phyloP scores from a whole-genome alignment of 2,888 invertebrate genomes.

The Saturnia japonica region DNA sequence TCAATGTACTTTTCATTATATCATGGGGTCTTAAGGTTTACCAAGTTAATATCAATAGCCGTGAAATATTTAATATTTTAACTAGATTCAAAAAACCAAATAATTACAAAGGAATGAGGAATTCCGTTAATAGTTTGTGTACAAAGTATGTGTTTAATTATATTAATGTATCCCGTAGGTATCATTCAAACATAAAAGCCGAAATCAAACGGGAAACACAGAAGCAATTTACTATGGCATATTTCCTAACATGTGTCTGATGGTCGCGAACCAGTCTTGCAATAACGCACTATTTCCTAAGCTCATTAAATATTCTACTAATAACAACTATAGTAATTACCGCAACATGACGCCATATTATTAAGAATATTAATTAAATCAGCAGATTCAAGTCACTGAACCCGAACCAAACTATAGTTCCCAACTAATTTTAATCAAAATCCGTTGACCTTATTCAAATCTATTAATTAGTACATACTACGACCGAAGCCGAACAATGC shows the following conservation, averaged over 20 bases:
- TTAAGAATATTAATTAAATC: neutral
- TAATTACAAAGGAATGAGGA: no score
- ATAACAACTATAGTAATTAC: neutral
- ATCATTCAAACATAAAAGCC: neutral
- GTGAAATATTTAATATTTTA: no score
- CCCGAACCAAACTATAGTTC: neutral
- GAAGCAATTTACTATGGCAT: neutral
- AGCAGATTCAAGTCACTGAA: neutral
- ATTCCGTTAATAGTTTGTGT: neutral
- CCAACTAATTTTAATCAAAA: slow-evolving; percentile 1
- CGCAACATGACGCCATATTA: neutral
- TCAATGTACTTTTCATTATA: neutral
- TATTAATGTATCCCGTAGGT: no score
- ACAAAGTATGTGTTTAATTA: neutral
- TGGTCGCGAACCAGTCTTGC: neutral
- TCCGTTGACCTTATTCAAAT: slow-evolving; percentile 7
- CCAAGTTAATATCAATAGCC: neutral
- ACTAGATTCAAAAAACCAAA: no score
- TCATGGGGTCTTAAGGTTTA: neutral
- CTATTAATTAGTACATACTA: slow-evolving; percentile 1
- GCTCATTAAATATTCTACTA: neutral
- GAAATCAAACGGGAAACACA: neutral
- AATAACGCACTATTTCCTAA: neutral
- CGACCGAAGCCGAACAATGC: slow-evolving; percentile 2
- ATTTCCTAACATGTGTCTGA: neutral